phyloP scores from a whole-genome alignment of 2,888 invertebrate genomes.

The Cosmopolites sordidus region DNA sequence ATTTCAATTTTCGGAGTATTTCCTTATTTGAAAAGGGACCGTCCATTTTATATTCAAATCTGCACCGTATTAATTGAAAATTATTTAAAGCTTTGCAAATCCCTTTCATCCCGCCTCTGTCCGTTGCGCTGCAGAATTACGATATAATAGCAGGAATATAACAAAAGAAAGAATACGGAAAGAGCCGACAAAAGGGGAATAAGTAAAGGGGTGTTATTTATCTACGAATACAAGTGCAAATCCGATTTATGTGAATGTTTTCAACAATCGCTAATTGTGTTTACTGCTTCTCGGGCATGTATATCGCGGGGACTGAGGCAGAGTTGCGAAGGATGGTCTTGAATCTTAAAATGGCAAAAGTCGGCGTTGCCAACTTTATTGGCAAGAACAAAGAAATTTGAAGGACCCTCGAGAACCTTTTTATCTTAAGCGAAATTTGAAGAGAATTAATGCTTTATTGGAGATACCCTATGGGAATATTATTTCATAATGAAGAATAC shows the following conservation, averaged over 20 bases:
- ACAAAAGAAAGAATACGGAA: conserved; percentile 17
- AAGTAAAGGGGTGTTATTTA: conserved; percentile 17
- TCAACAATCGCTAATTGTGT: conserved; percentile 47
- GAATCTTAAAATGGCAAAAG: conserved; percentile 10
- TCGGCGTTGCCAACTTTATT: conserved; percentile 2
- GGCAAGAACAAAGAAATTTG: neutral
- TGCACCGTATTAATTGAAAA: conserved; percentile 14
- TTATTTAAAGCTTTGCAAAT: conserved; percentile 17
- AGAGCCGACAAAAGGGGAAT: conserved; percentile 12
- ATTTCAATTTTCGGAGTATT: neutral
- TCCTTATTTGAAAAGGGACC: neutral
- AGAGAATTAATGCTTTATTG: too few relatives aligned
- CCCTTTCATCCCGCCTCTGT: conserved; percentile 8
- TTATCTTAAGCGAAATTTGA: neutral
- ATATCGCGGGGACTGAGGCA: conserved; percentile 8
- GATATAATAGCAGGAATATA: conserved; percentile 14
- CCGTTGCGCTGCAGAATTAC: conserved; percentile 13
- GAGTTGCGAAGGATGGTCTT: conserved; percentile 9
- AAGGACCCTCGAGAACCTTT: neutral
- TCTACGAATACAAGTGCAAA: conserved; percentile 38
- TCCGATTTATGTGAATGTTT: conserved; percentile 46
- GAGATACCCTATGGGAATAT: too few relatives aligned
- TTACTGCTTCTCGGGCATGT: conserved; percentile 32
- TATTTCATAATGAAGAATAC: too few relatives aligned
- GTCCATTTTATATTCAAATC: conserved; percentile 4